Conservation (phyloP, 2,888 invertebrate species). For the Seira musarum region DNA sequence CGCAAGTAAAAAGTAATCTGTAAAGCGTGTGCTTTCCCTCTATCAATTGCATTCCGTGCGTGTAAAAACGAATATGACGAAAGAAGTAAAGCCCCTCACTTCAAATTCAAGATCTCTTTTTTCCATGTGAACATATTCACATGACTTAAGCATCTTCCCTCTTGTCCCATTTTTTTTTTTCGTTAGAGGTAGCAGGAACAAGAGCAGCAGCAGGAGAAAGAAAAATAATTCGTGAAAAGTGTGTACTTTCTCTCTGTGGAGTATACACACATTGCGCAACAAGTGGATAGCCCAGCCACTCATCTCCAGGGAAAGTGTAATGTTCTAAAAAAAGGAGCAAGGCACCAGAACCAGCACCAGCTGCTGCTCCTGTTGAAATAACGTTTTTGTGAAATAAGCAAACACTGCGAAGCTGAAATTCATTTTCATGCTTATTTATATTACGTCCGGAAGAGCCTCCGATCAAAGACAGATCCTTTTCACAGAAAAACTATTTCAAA, state of each 20-base stretch:
- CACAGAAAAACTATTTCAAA: neutral
- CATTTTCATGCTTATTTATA: slow-evolving; percentile 8
- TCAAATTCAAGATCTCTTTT: neutral
- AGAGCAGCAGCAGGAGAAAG: neutral
- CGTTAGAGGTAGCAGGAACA: neutral
- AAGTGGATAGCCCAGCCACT: slow-evolving; percentile 53
- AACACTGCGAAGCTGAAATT: neutral
- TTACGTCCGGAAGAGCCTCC: neutral
- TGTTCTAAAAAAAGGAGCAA: slow-evolving; percentile 32
- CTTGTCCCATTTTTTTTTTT: neutral
- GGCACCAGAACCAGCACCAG: slow-evolving; percentile 9
- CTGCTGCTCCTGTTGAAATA: slow-evolving; percentile 8
- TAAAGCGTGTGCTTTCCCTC: slow-evolving; percentile 1
- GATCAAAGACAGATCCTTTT: neutral
- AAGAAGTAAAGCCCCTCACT: neutral
- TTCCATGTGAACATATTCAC: neutral
- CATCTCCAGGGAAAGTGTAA: slow-evolving; percentile 46
- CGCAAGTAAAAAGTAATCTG: neutral
- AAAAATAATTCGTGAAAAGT: slow-evolving; percentile 30
- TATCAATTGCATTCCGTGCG: slow-evolving; percentile 14
- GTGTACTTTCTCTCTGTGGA: slow-evolving; percentile 25
- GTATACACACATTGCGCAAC: slow-evolving; percentile 41
- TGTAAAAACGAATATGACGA: neutral
- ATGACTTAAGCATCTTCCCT: slow-evolving; percentile 2
- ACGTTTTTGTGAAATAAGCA: neutral